phyloP scores from a whole-genome alignment of 2,797 vertebrate species.

The Pseudocheirus occidentalis region DNA sequence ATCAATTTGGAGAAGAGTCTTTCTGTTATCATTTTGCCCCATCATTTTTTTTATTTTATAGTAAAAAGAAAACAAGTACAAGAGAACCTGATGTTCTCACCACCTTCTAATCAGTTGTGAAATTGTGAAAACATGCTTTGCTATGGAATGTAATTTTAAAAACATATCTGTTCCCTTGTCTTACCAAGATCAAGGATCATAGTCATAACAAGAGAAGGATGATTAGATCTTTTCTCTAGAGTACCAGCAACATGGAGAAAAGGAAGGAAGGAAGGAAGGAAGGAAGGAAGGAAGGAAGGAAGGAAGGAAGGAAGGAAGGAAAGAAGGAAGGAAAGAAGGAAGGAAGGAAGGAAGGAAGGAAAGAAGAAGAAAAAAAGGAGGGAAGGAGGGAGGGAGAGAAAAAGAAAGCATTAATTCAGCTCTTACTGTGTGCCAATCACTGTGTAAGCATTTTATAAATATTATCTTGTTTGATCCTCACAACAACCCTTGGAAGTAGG shows the following conservation, averaged over 20 bases:
- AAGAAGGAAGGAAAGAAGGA: neutral
- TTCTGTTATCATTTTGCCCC: neutral
- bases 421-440: neutral
- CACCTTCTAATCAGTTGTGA: neutral
- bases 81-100: neutral
- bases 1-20: neutral
- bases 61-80: neutral
- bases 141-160: neutral
- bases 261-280: neutral
- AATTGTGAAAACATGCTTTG: neutral
- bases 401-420: neutral
- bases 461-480: neutral
- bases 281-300: neutral
- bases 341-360: neutral
- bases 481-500: neutral
- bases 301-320: neutral
- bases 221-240: neutral
- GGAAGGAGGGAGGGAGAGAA: neutral
- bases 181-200: neutral
- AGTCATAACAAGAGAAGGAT: neutral
- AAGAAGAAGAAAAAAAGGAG: neutral
- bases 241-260: neutral
- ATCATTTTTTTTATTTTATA: neutral
- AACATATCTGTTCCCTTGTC: neutral
- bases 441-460: neutral